Conservation (phyloP, 2,113 vertebrate genomes). For the Peromyscus polionotus region DNA sequence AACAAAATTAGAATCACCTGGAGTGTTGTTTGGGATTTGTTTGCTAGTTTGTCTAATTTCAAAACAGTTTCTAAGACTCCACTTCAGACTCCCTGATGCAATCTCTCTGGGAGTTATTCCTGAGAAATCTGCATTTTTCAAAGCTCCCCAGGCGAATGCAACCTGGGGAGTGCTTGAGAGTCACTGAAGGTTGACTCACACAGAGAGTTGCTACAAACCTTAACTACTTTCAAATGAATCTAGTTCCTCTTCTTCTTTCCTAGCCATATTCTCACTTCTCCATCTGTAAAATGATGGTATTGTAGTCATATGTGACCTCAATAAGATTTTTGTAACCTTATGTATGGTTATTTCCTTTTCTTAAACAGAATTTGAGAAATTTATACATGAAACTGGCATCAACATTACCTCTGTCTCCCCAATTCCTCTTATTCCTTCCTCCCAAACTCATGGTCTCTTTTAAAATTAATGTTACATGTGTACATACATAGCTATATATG, state of each 20-base stretch:
- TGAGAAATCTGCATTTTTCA: background rate
- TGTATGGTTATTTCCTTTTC: background rate
- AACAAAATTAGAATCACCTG: background rate
- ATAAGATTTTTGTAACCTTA: background rate
- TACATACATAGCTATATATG: background rate
- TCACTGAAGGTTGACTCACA: background rate
- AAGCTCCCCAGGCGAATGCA: background rate
- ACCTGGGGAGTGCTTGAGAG: background rate
- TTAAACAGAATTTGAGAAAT: background rate
- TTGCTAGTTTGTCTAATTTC: conserved; percentile 4
- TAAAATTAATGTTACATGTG: background rate
- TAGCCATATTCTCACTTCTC: background rate
- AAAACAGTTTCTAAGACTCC: background rate
- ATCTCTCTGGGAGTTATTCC: background rate
- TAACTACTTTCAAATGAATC: background rate
- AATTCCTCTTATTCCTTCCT: background rate
- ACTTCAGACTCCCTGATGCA: background rate
- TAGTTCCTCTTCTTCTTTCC: background rate
- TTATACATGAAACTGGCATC: background rate
- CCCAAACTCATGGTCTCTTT: background rate
- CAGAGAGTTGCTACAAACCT: background rate
- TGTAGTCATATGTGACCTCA: background rate
- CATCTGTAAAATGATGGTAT: background rate
- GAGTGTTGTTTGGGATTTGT: background rate
- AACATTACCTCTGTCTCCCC: too few relatives aligned